Percentiles rank a stretch among this genome's conserved stretches.
Conservation (phyloP, 2,113 vertebrate species). For the Mirza zaza region DNA sequence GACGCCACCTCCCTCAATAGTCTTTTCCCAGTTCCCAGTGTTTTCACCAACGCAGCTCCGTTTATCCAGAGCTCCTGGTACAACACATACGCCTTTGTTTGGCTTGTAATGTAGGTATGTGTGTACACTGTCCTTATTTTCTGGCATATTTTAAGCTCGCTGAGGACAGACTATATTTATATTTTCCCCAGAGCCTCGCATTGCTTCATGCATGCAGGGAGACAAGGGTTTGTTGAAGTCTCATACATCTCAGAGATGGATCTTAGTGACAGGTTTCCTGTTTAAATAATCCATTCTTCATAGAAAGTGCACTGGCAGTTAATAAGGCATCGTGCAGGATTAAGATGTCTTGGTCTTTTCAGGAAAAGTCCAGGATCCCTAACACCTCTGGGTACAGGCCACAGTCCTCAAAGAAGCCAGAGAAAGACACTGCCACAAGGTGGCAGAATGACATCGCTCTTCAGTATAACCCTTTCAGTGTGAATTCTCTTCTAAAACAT, state of each 20-base stretch:
- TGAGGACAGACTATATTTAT: background rate
- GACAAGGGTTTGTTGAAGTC: background rate
- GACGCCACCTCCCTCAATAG: background rate
- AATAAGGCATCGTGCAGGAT: background rate
- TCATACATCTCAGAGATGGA: background rate
- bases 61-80: background rate
- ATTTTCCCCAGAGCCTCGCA: background rate
- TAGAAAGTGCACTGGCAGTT: background rate
- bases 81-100: background rate
- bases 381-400: background rate
- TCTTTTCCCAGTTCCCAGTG: background rate
- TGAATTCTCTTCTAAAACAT: background rate
- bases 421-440: conserved; percentile 50
- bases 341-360: background rate
- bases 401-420: no score
- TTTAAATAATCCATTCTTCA: background rate
- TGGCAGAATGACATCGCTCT: conserved; percentile 47
- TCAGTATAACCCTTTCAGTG: background rate
- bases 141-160: background rate
- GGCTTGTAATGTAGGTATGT: background rate
- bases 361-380: background rate
- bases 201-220: background rate
- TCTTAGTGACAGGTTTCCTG: background rate
- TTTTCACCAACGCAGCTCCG: background rate
- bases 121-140: background rate